Percentiles rank a stretch among this genome's conserved stretches.
These are phyloP conservation scores for Miniopterus natalensis DNA, from an alignment of 2,113 vertebrate species.

Conservation along the genomic window DNA sequence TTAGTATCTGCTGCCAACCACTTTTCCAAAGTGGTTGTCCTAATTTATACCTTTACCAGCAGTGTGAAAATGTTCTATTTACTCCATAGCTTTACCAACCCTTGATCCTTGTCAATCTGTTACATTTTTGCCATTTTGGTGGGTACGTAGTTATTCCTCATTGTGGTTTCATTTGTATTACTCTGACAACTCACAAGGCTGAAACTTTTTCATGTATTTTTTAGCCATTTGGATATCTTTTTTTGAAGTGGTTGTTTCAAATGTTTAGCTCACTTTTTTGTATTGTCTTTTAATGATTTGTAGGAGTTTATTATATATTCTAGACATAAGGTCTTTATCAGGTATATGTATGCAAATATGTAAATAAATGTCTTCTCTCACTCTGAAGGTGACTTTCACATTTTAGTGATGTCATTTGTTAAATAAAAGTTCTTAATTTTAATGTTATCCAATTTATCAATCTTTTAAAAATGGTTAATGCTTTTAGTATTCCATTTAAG, in stretches of 20 bases:
- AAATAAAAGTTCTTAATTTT: constrained; percentile 8
- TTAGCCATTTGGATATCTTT: neutral
- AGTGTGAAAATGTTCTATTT: neutral
- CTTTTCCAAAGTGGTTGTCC: neutral
- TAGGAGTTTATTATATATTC: neutral
- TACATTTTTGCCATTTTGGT: neutral
- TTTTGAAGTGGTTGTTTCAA: neutral
- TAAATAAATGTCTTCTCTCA: neutral
- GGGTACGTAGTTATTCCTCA: neutral
- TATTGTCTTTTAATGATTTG: neutral
- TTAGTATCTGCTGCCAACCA: neutral
- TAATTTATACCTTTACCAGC: neutral
- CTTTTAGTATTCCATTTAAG: neutral
- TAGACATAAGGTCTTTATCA: neutral
- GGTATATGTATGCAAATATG: neutral
- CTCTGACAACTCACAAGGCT: neutral
- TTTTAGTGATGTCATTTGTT: neutral
- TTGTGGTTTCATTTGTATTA: constrained; percentile 19
- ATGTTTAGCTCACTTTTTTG: neutral
- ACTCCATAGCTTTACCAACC: neutral
- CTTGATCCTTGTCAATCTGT: neutral
- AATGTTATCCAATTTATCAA: neutral
- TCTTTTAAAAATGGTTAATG: neutral
- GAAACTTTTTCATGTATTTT: neutral
- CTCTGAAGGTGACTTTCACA: neutral